phyloP scores from a whole-genome alignment of 2,113 vertebrate species.

The Oreotragus oreotragus region DNA sequence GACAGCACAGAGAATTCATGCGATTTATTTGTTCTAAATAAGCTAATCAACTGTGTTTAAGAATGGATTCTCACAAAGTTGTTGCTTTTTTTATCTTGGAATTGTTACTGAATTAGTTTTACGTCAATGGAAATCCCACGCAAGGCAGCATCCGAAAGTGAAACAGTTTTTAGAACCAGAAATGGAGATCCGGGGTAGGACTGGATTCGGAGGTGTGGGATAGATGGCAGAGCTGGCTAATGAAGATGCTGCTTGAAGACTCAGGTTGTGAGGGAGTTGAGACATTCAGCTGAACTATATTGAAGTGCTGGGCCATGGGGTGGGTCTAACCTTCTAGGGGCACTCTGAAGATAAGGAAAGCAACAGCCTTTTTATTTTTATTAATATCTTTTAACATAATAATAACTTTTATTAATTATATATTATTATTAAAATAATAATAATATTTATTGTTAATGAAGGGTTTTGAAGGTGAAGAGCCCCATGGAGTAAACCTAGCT shows the following conservation, averaged over 20 bases:
- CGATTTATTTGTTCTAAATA: not conserved
- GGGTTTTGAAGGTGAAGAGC: not conserved
- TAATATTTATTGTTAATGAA: not conserved
- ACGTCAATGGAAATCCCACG: not conserved
- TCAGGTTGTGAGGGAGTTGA: not conserved
- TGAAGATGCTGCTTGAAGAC: not conserved
- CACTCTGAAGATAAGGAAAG: not conserved
- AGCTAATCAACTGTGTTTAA: not conserved
- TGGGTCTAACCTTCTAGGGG: not conserved
- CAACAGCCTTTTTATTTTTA: not conserved
- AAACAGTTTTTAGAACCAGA: not conserved
- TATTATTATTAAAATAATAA: not conserved
- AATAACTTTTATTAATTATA: not conserved
- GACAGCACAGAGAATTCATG: not conserved
- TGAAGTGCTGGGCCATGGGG: accelerated
- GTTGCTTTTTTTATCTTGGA: not conserved
- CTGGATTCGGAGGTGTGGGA: not conserved
- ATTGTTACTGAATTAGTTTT: not conserved
- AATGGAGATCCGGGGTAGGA: not conserved
- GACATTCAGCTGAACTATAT: not conserved
- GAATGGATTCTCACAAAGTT: not conserved
- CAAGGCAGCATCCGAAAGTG: not conserved
- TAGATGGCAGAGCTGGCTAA: not conserved
- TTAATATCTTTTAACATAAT: not conserved
- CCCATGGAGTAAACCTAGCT: not conserved